These are phyloP conservation scores for Pelochelys cantorii DNA, from an alignment of 2,797 vertebrate species.

Conservation along the genomic window DNA sequence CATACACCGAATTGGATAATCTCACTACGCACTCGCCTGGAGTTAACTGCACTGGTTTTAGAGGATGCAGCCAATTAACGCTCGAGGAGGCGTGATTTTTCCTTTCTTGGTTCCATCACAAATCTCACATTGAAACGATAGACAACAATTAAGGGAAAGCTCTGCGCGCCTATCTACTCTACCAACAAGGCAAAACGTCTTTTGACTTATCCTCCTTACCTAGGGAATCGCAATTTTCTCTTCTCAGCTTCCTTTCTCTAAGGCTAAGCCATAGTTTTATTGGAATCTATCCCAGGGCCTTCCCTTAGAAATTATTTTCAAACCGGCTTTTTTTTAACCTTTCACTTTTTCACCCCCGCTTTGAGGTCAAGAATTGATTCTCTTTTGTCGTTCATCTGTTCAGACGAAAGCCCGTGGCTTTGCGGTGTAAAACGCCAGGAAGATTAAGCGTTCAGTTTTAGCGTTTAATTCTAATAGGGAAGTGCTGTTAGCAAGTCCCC, in stretches of 20 bases:
- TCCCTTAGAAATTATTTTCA: not conserved
- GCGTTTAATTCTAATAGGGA: not conserved
- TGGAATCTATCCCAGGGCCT: not conserved
- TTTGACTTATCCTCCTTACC: no score
- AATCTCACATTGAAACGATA: not conserved
- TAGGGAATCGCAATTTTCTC: not conserved
- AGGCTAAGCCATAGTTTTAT: not conserved
- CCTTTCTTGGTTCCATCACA: not conserved
- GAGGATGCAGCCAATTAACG: not conserved
- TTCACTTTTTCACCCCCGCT: not conserved
- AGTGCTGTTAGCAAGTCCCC: no score
- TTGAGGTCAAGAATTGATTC: not conserved
- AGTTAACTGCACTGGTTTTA: not conserved
- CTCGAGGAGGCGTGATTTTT: not conserved
- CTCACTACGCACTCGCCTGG: not conserved
- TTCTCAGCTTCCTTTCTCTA: not conserved
- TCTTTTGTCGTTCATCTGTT: fast-evolving
- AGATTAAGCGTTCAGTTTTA: not conserved
- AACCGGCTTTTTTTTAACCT: not conserved
- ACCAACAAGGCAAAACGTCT: not conserved
- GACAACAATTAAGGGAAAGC: not conserved
- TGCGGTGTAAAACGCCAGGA: no score
- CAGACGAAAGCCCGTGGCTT: fast-evolving
- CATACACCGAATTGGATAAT: not conserved
- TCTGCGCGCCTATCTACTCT: not conserved